These are phyloP conservation scores for Ophion obscuratus DNA, from an alignment of 2,888 invertebrate genomes.

Conservation along the genomic window DNA sequence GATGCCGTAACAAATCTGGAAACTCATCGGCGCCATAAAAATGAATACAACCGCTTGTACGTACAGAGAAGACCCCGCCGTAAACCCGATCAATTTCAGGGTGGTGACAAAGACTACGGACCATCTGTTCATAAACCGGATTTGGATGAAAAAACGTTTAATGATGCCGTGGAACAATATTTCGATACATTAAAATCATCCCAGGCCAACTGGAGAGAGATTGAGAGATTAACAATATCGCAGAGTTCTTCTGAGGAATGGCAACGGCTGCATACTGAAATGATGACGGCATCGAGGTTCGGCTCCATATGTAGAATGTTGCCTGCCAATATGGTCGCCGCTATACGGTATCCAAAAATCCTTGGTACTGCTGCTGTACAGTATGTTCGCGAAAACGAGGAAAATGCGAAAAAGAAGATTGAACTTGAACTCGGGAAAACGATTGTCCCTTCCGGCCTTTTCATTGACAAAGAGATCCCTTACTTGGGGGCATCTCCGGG, in stretches of 20 bases:
- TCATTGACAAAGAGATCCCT: slow-evolving; percentile 68
- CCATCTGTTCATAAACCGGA: slow-evolving; percentile 7
- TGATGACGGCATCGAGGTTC: slow-evolving; percentile 67
- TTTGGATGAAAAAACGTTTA: neutral
- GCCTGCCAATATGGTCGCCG: too few species aligned
- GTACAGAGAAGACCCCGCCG: neutral
- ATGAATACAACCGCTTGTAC: neutral
- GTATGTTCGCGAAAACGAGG: slow-evolving; percentile 60
- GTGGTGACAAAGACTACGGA: slow-evolving; percentile 13
- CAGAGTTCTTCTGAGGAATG: slow-evolving; percentile 61
- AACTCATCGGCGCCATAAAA: neutral
- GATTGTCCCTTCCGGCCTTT: slow-evolving; percentile 70
- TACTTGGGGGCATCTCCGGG: slow-evolving; percentile 72
- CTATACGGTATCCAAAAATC: too few species aligned
- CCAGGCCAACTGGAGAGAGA: slow-evolving; percentile 19
- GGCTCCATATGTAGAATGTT: slow-evolving; percentile 61
- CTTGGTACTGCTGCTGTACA: too few species aligned
- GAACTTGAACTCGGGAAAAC: slow-evolving; percentile 36
- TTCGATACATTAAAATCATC: slow-evolving; percentile 8
- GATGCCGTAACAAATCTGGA: slow-evolving; percentile 15
- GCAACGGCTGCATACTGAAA: slow-evolving; percentile 45
- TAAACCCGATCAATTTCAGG: neutral
- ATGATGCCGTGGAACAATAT: slow-evolving; percentile 24
- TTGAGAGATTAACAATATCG: slow-evolving; percentile 39
- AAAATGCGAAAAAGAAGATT: slow-evolving; percentile 49